A percentile compares a stretch with the other conserved stretches of the same genome.
phyloP scores from a whole-genome alignment of 2,797 vertebrate genomes.

The Pelobates cultripes region DNA sequence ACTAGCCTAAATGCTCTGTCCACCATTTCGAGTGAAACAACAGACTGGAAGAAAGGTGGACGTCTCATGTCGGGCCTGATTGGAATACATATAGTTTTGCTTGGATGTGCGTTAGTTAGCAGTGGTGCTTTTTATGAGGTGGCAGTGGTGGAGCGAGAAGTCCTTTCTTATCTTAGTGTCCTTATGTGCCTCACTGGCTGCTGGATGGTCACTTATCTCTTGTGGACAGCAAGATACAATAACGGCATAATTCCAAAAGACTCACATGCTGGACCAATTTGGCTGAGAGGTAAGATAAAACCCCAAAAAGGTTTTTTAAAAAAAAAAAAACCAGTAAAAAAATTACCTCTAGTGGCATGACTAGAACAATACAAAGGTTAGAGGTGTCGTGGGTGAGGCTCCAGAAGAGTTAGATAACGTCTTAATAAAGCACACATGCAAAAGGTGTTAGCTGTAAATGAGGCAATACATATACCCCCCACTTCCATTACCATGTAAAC shows the following conservation, averaged over 20 bases:
- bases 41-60: slow-evolving; percentile 52
- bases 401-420: too few species aligned
- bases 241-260: slow-evolving; percentile 66
- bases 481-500: too few species aligned
- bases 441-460: too few species aligned
- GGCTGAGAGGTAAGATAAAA: slow-evolving; percentile 65
- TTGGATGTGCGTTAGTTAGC: slow-evolving; percentile 68
- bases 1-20: slow-evolving; percentile 5
- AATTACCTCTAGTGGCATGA: too few species aligned
- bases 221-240: slow-evolving; percentile 66
- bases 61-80: slow-evolving; percentile 72
- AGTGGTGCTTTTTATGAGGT: slow-evolving; percentile 60
- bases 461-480: too few species aligned
- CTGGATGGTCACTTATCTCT: slow-evolving; percentile 76
- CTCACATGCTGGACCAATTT: slow-evolving; percentile 72
- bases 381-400: too few species aligned
- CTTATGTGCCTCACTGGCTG: slow-evolving; percentile 65
- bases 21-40: background rate
- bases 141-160: slow-evolving; percentile 61
- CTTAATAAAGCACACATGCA: too few species aligned
- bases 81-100: slow-evolving; percentile 72
- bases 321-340: too few species aligned
- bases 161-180: slow-evolving; percentile 65
- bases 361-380: too few species aligned
- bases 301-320: too few species aligned